Conservation (phyloP, 2,888 invertebrate genomes). For the Mystacides longicornis region DNA sequence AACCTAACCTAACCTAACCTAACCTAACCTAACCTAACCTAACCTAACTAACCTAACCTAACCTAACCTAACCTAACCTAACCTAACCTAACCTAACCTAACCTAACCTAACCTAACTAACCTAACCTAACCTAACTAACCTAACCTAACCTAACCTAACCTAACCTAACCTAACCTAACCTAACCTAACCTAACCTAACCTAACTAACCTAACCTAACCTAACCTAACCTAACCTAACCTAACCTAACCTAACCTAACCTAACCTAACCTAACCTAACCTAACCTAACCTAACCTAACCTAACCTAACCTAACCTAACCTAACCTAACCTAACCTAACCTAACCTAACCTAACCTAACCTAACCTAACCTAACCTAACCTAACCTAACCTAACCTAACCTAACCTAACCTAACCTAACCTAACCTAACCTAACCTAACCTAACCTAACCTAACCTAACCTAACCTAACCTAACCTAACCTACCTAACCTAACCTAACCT, state of each 20-base stretch:
- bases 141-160: slow-evolving; percentile 7
- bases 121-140: slow-evolving; percentile 7
- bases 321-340: slow-evolving; percentile 7
- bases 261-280: slow-evolving; percentile 7
- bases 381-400: too few relatives aligned
- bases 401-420: too few relatives aligned
- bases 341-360: too few relatives aligned
- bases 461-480: too few relatives aligned
- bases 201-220: slow-evolving; percentile 7
- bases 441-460: too few relatives aligned
- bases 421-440: too few relatives aligned
- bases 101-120: slow-evolving; percentile 7
- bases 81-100: slow-evolving; percentile 7
- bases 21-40: too few relatives aligned
- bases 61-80: slow-evolving; percentile 7
- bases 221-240: slow-evolving; percentile 7
- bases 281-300: slow-evolving; percentile 7
- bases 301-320: slow-evolving; percentile 7
- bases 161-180: slow-evolving; percentile 7
- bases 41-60: slow-evolving; percentile 19
- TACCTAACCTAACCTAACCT: too few relatives aligned
- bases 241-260: slow-evolving; percentile 7
- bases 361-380: too few relatives aligned
- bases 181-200: slow-evolving; percentile 7
- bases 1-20: too few relatives aligned